Evolutionary conservation across 2,797 vertebrate genomes (phyloP).

Genomic region (Hyperoplus immaculatus): DNA sequence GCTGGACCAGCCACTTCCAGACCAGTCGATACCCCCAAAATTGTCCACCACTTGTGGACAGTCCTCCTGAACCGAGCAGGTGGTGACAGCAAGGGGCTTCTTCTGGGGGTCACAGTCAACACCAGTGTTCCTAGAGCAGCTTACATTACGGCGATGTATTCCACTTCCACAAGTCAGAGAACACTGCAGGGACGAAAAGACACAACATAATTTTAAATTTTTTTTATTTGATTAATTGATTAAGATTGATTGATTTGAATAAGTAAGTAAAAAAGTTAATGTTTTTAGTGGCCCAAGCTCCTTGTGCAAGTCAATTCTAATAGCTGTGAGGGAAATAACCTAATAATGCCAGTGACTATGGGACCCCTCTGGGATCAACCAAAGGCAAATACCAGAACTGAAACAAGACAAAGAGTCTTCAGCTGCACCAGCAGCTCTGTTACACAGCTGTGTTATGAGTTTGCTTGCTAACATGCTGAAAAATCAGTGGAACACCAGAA

Average conservation of each 20-base stretch:
- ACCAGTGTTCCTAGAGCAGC: slow-evolving; percentile 86
- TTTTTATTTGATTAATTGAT: no score
- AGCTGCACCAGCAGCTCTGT: background rate
- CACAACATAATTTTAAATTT: background rate
- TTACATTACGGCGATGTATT: slow-evolving; percentile 80
- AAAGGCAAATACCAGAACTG: background rate
- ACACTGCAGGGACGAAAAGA: slow-evolving; percentile 84
- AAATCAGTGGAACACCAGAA: background rate
- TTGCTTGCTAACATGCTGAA: no score
- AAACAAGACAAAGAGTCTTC: background rate
- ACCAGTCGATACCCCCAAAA: slow-evolving; percentile 84
- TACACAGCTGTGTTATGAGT: no score
- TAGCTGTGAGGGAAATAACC: background rate
- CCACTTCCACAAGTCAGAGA: slow-evolving; percentile 90
- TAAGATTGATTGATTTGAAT: background rate
- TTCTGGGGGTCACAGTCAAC: slow-evolving; percentile 82
- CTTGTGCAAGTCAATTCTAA: background rate
- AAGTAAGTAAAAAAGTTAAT: background rate
- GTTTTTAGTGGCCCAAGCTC: background rate
- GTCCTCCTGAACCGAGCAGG: slow-evolving; percentile 77
- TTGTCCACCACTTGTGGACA: slow-evolving; percentile 78
- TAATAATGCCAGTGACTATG: background rate
- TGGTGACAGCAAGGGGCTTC: slow-evolving; percentile 69
- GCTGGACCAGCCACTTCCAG: slow-evolving; percentile 92
- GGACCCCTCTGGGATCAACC: background rate